phyloP scores from a whole-genome alignment of 2,888 invertebrate genomes.

The Amaurobius ferox region DNA sequence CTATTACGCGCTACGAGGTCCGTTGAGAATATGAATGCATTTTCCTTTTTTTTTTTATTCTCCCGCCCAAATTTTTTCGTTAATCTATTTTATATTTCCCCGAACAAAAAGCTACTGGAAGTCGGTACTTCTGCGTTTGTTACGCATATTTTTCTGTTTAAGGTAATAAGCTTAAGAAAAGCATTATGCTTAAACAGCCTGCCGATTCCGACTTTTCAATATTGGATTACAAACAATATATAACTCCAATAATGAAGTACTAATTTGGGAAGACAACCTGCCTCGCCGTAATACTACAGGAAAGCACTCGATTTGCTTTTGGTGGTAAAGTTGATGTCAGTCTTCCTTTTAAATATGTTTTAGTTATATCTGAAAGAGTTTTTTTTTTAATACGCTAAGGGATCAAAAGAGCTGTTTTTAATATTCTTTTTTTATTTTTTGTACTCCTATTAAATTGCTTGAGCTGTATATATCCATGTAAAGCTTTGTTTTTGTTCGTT shows the following conservation, averaged over 20 bases:
- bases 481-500: no score
- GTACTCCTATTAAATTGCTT: background rate
- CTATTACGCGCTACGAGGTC: constrained; percentile 36
- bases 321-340: background rate
- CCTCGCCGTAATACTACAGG: background rate
- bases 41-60: constrained; percentile 35
- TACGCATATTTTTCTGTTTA: constrained; percentile 35
- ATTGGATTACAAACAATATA: constrained; percentile 64
- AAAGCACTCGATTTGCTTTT: background rate
- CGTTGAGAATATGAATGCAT: constrained; percentile 44
- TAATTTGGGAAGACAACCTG: constrained; percentile 59
- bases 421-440: background rate
- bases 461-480: no score
- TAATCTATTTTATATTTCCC: constrained; percentile 58
- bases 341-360: background rate
- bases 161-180: constrained; percentile 62
- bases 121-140: constrained; percentile 8
- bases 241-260: constrained; percentile 55
- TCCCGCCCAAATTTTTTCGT: constrained; percentile 45
- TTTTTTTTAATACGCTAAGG: background rate
- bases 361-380: background rate
- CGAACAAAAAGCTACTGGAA: constrained; percentile 12
- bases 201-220: constrained; percentile 33
- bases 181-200: constrained; percentile 38
- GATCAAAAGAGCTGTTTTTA: background rate